Evolutionary conservation across 2,113 vertebrate species (phyloP).

Genomic region (Odocoileus virginianus): DNA sequence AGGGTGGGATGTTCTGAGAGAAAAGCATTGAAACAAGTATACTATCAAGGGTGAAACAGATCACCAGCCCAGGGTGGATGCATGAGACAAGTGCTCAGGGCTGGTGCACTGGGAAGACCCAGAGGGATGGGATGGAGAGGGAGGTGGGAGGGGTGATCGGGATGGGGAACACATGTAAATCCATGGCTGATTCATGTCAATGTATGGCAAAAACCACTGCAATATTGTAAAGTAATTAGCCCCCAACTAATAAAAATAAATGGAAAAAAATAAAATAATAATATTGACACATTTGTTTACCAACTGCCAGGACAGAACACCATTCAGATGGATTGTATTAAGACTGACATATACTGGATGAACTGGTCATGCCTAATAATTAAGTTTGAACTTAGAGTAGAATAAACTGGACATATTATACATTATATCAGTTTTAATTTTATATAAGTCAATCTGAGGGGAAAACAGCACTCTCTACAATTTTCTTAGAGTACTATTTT

Average conservation of each 20-base stretch:
- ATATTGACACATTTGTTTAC: not conserved
- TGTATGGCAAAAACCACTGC: too few species aligned
- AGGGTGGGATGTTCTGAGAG: too few species aligned
- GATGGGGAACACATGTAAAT: too few species aligned
- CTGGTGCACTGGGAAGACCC: too few species aligned
- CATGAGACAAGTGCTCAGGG: rapidly evolving
- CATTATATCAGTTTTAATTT: not conserved
- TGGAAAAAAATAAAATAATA: not conserved
- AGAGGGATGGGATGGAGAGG: too few species aligned
- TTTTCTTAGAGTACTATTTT: not conserved
- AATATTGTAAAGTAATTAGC: too few species aligned
- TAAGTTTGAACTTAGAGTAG: not conserved
- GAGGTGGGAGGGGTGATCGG: too few species aligned
- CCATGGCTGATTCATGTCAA: too few species aligned
- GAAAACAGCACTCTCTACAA: not conserved
- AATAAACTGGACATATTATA: not conserved
- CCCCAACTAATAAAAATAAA: too few species aligned
- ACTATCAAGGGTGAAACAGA: too few species aligned
- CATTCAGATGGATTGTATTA: not conserved
- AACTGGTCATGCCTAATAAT: not conserved
- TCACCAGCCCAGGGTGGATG: too few species aligned
- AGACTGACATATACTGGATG: not conserved
- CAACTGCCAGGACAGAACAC: not conserved
- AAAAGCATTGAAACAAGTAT: too few species aligned
- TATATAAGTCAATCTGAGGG: not conserved